These are phyloP conservation scores for Ceratosolen fusciceps DNA, from an alignment of 1,140 invertebrate species.

Conservation along the genomic window DNA sequence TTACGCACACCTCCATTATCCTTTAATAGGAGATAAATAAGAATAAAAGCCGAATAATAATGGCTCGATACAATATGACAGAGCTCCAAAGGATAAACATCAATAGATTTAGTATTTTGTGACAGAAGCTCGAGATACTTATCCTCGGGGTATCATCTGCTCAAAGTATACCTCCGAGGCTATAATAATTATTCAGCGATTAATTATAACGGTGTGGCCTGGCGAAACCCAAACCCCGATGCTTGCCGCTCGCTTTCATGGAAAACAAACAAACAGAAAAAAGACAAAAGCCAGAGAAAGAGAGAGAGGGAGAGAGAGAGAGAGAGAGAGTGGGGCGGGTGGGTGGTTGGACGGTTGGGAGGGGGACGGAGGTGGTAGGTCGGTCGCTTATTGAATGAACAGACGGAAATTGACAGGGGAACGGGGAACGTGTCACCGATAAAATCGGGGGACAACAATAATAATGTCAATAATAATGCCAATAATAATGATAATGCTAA, in stretches of 20 bases:
- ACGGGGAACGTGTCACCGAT: not conserved
- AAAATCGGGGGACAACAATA: conserved; percentile 22
- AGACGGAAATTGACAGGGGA: not conserved
- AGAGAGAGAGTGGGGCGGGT: no score
- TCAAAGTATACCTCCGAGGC: not conserved
- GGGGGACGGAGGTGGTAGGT: no score
- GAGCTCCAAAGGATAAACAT: not conserved
- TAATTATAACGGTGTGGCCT: not conserved
- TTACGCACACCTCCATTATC: not conserved
- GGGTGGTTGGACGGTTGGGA: no score
- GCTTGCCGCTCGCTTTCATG: no score
- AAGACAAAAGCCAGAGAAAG: no score
- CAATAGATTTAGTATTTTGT: not conserved
- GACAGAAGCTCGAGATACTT: conserved; percentile 5
- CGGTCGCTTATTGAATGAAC: no score
- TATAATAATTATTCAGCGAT: not conserved
- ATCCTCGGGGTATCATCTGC: not conserved
- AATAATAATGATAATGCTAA: no score
- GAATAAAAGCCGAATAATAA: not conserved
- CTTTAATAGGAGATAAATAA: not conserved
- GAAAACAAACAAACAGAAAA: no score
- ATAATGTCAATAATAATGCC: no score
- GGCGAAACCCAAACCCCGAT: not conserved
- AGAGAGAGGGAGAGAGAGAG: no score
- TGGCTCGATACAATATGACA: not conserved